phyloP scores from a whole-genome alignment of 2,113 vertebrate genomes.

The Hystrix cristata region DNA sequence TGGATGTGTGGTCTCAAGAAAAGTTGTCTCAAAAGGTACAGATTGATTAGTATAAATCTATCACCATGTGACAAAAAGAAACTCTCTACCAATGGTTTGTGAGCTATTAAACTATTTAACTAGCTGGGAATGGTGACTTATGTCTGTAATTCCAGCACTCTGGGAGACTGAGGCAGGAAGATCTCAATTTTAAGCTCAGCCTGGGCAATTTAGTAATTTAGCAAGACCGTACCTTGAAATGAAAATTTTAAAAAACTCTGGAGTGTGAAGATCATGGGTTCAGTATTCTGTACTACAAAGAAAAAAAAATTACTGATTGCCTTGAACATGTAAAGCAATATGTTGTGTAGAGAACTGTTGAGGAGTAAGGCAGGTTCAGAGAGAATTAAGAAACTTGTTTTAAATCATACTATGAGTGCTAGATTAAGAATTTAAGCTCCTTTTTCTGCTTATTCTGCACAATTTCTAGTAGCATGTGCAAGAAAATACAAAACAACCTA shows the following conservation, averaged over 20 bases:
- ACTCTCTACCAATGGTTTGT: background rate
- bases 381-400: background rate
- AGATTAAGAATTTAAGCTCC: background rate
- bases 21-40: constrained; percentile 5
- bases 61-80: background rate
- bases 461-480: background rate
- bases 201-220: background rate
- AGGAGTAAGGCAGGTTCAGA: background rate
- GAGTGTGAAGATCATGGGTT: background rate
- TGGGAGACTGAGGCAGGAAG: background rate
- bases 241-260: background rate
- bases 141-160: background rate
- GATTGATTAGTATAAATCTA: background rate
- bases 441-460: background rate
- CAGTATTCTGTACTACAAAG: background rate
- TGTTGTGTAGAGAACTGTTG: background rate
- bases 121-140: background rate
- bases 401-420: background rate
- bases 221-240: background rate
- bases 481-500: background rate
- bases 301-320: background rate
- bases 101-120: background rate
- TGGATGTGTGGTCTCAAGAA: background rate
- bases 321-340: background rate
- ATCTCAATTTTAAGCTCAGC: background rate